These are phyloP conservation scores for Leptodactylus fuscus DNA, from an alignment of 2,113 vertebrate species.

Conservation along the genomic window DNA sequence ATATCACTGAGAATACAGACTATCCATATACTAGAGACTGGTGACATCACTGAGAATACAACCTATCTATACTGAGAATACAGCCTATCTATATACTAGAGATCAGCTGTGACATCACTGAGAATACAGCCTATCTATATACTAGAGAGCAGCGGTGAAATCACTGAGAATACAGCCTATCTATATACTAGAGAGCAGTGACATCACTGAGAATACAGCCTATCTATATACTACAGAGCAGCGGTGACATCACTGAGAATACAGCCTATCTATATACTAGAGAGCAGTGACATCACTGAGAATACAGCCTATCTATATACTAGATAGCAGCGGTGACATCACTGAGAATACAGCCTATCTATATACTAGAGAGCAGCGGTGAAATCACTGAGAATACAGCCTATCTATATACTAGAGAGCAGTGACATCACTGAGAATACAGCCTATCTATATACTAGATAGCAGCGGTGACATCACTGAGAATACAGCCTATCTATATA, in stretches of 20 bases:
- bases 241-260: not conserved
- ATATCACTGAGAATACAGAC: not conserved
- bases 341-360: not conserved
- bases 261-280: not conserved
- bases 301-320: no score
- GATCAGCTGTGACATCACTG: not conserved
- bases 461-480: not conserved
- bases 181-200: not conserved
- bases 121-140: no score
- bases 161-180: not conserved
- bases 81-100: not conserved
- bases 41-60: not conserved
- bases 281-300: not conserved
- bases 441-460: not conserved
- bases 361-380: not conserved
- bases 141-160: no score
- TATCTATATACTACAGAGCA: no score
- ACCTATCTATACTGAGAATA: not conserved
- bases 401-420: no score
- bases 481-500: no score
- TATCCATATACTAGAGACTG: not conserved
- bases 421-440: not conserved
- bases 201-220: not conserved
- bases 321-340: not conserved
- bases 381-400: not conserved